These are phyloP conservation scores for Biston betularia DNA, from an alignment of 2,888 invertebrate genomes.

Conservation along the genomic window DNA sequence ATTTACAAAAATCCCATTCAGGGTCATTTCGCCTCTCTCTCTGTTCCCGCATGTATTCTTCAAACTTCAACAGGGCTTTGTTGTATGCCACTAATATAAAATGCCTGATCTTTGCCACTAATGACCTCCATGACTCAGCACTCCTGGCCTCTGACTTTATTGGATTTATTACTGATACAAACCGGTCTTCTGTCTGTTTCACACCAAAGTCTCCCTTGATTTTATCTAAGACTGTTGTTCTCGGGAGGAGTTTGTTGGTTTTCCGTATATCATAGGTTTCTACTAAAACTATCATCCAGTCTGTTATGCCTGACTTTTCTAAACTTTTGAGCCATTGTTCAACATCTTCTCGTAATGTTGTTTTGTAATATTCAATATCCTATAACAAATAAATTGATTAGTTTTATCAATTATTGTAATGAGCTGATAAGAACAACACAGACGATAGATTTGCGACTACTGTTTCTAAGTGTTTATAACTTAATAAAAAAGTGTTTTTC, in stretches of 20 bases:
- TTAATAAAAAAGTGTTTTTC: no score
- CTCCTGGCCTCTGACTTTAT: slow-evolving; percentile 95
- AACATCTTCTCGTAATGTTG: slow-evolving; percentile 94
- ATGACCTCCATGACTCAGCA: slow-evolving; percentile 95
- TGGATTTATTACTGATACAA: slow-evolving; percentile 96
- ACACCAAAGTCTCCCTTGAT: slow-evolving; percentile 97
- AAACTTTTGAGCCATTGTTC: slow-evolving; percentile 94
- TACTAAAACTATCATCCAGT: slow-evolving; percentile 97
- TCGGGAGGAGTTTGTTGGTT: slow-evolving; percentile 95
- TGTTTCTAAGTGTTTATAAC: background rate
- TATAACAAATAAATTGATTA: slow-evolving; percentile 64
- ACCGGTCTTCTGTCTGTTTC: slow-evolving; percentile 93
- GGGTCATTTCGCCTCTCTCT: slow-evolving; percentile 95
- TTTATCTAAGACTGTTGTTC: slow-evolving; percentile 97
- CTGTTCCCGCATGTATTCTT: slow-evolving; percentile 95
- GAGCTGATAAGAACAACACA: slow-evolving; percentile 10
- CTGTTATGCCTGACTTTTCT: slow-evolving; percentile 90
- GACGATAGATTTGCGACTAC: background rate
- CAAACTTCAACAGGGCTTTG: slow-evolving; percentile 93
- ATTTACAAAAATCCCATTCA: slow-evolving; percentile 97
- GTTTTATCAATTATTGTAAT: slow-evolving; percentile 24
- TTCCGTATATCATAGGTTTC: slow-evolving; percentile 96
- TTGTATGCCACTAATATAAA: slow-evolving; percentile 95
- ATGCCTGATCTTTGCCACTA: slow-evolving; percentile 93
- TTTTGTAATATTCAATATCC: slow-evolving; percentile 97